Percentiles rank a stretch among this genome's conserved stretches.
These are phyloP conservation scores for Phengaris alcon DNA, from an alignment of 2,888 invertebrate species.

Conservation along the genomic window DNA sequence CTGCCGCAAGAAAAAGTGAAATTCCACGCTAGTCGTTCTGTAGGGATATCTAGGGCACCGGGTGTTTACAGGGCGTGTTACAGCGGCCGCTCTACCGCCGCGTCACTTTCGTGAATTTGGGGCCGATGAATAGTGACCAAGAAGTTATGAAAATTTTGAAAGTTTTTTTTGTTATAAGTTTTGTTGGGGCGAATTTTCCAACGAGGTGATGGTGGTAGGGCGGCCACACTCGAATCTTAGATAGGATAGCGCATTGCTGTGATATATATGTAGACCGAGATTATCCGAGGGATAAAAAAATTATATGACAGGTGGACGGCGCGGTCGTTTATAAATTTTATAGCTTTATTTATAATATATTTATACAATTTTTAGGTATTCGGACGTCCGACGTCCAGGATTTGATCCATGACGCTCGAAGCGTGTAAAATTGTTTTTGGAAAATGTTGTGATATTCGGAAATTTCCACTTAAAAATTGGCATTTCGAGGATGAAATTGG, in stretches of 20 bases:
- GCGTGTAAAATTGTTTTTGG: conserved; percentile 30
- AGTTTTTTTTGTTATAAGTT: background rate
- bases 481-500: conserved; percentile 31
- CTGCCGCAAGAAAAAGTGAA: background rate
- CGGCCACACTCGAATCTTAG: conserved; percentile 60
- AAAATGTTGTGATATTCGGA: conserved; percentile 22
- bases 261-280: conserved; percentile 61
- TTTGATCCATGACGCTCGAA: conserved; percentile 33
- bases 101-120: background rate
- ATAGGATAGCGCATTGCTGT: conserved; percentile 66
- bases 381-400: conserved; percentile 34
- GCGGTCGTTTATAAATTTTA: conserved; percentile 33
- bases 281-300: conserved; percentile 40
- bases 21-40: conserved; percentile 30
- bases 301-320: conserved; percentile 40
- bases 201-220: conserved; percentile 30
- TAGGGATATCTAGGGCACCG: conserved; percentile 46
- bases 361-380: conserved; percentile 28
- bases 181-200: too few relatives aligned
- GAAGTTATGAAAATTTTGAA: background rate
- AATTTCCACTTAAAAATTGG: conserved; percentile 29
- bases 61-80: conserved; percentile 64
- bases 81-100: conserved; percentile 41
- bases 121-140: background rate
- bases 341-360: conserved; percentile 34